These are phyloP conservation scores for Tokudaia tokunoshimensis DNA, from an alignment of 2,797 vertebrate species.

Conservation along the genomic window DNA sequence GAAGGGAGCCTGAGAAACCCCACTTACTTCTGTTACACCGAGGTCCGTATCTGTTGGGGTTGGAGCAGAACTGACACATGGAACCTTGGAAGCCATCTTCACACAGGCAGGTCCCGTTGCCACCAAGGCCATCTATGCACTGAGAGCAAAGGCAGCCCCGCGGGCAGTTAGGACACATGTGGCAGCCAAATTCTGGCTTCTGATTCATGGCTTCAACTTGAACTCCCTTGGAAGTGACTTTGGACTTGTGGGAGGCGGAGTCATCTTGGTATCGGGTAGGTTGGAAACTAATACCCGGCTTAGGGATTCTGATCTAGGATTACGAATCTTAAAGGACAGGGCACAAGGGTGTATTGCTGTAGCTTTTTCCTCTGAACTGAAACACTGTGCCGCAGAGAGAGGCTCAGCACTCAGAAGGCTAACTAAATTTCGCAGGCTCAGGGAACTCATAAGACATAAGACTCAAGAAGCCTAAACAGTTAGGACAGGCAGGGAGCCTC, in stretches of 20 bases:
- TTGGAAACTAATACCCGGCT: neutral
- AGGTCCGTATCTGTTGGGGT: constrained; percentile 90
- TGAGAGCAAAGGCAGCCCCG: constrained; percentile 78
- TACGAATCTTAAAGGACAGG: neutral
- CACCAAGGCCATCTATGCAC: constrained; percentile 92
- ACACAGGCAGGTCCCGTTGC: constrained; percentile 93
- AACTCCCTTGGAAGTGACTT: neutral
- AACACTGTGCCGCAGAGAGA: neutral
- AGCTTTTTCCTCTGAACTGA: neutral
- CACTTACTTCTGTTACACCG: constrained; percentile 92
- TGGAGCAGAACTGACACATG: constrained; percentile 93
- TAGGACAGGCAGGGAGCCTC: neutral
- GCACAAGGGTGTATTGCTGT: neutral
- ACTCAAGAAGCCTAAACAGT: neutral
- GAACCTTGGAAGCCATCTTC: constrained; percentile 91
- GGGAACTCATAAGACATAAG: neutral
- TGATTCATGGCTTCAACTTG: neutral
- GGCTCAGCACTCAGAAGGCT: neutral
- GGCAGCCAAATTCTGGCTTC: fast-evolving
- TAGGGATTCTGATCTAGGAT: neutral
- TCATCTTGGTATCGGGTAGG: neutral
- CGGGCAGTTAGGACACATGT: fast-evolving
- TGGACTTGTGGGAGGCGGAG: neutral
- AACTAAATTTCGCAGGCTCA: neutral
- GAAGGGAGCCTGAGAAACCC: neutral